These are phyloP conservation scores for Idaea biselata DNA, from an alignment of 2,888 invertebrate species.

Conservation along the genomic window DNA sequence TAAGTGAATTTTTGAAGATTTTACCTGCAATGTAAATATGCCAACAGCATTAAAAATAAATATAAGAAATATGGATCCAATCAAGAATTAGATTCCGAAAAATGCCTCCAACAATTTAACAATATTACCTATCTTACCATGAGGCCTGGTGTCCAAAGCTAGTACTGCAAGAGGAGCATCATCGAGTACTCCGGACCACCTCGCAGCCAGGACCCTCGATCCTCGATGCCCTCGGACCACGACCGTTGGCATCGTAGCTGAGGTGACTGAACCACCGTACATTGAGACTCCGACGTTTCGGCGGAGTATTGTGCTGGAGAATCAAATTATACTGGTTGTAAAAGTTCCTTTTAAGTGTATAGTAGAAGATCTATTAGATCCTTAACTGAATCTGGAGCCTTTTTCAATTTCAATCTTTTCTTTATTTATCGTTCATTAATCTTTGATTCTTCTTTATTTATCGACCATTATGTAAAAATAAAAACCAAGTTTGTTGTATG, in stretches of 20 bases:
- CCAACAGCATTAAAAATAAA: too few relatives aligned
- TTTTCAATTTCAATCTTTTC: too few relatives aligned
- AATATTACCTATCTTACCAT: slow-evolving; percentile 47
- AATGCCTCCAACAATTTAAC: neutral
- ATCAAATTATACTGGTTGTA: neutral
- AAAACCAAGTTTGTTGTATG: too few relatives aligned
- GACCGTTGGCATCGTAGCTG: slow-evolving; percentile 63
- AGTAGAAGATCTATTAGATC: neutral
- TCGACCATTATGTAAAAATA: too few relatives aligned
- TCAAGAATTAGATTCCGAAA: neutral
- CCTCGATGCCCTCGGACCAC: slow-evolving; percentile 69
- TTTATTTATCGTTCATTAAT: too few relatives aligned
- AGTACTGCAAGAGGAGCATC: slow-evolving; percentile 70
- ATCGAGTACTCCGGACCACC: slow-evolving; percentile 75
- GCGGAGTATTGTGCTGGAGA: slow-evolving; percentile 59
- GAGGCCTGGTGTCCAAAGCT: slow-evolving; percentile 66
- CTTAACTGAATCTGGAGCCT: too few relatives aligned
- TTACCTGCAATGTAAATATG: too few relatives aligned
- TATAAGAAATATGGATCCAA: too few relatives aligned
- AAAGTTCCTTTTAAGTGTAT: neutral
- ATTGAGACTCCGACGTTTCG: slow-evolving; percentile 73
- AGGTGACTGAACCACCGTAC: slow-evolving; percentile 62
- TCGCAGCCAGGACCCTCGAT: slow-evolving; percentile 66
- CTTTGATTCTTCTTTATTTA: too few relatives aligned
- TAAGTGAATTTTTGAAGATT: too few relatives aligned